A percentile compares a stretch with the other conserved stretches of the same genome.
Evolutionary conservation across 2,888 invertebrate genomes (phyloP).

Genomic region (Syritta pipiens): DNA sequence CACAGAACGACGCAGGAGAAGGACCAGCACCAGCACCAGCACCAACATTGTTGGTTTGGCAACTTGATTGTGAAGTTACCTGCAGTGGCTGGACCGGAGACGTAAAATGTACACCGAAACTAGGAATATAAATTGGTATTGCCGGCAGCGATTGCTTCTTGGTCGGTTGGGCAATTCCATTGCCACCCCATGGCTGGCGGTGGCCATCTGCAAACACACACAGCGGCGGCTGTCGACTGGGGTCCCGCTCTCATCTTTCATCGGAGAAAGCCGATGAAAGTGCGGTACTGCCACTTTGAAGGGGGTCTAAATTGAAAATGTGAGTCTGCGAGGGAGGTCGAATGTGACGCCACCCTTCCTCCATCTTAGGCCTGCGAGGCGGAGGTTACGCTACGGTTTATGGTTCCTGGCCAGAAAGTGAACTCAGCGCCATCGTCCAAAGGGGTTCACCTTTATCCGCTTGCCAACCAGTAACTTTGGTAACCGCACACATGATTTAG

Average conservation of each 20-base stretch:
- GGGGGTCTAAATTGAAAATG: conserved; percentile 28
- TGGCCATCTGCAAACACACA: conserved; percentile 40
- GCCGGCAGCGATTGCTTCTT: conserved; percentile 68
- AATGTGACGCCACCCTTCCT: no score
- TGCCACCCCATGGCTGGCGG: not conserved
- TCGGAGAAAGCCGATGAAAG: conserved; percentile 54
- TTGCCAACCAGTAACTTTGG: conserved; percentile 21
- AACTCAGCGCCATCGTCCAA: not conserved
- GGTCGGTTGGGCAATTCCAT: conserved; percentile 63
- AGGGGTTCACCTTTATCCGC: not conserved
- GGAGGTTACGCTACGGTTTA: conserved; percentile 25
- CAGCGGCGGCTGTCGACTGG: not conserved
- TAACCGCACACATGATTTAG: conserved; percentile 49
- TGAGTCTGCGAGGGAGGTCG: conserved; percentile 2
- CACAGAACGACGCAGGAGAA: not conserved
- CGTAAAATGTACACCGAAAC: conserved; percentile 42
- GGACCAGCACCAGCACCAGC: no score
- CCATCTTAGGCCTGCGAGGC: no score
- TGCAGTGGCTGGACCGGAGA: conserved; percentile 47
- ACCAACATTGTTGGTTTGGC: conserved; percentile 60
- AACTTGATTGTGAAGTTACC: conserved; percentile 46
- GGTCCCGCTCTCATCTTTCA: conserved; percentile 39
- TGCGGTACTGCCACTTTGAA: conserved; percentile 1
- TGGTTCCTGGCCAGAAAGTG: conserved; percentile 44
- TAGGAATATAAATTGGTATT: conserved; percentile 66